These are phyloP conservation scores for Luidia sarsii DNA, from an alignment of 53 echinoderm and acorn worm genomes.

Conservation along the genomic window DNA sequence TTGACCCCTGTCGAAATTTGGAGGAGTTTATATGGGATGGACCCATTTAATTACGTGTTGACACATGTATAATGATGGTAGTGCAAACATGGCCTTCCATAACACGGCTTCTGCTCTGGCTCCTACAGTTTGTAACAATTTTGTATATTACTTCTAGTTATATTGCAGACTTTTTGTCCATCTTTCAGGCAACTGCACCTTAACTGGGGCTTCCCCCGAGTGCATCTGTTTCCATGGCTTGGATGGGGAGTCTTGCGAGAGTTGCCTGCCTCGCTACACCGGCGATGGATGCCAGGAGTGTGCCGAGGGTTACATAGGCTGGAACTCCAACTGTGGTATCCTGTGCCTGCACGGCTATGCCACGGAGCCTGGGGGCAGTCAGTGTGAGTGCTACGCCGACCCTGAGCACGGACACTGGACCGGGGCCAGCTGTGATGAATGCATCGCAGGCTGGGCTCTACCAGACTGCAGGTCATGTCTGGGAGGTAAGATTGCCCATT, in stretches of 20 bases:
- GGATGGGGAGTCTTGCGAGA: conserved; percentile 74
- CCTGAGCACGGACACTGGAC: conserved; percentile 82
- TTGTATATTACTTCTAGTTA: no score
- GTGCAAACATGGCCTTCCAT: no score
- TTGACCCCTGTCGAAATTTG: no score
- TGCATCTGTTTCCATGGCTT: conserved; percentile 85
- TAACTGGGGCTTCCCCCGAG: conserved; percentile 65
- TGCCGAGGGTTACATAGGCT: conserved; percentile 81
- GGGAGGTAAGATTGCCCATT: conserved; percentile 48
- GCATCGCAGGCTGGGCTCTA: conserved; percentile 70
- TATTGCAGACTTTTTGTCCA: no score
- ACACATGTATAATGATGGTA: no score
- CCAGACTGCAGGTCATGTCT: conserved; percentile 73
- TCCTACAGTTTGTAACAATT: no score
- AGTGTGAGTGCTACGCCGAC: conserved; percentile 79
- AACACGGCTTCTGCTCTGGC: no score
- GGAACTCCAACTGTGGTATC: conserved; percentile 79
- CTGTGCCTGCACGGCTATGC: conserved; percentile 78
- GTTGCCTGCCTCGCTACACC: conserved; percentile 68
- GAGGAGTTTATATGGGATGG: no score
- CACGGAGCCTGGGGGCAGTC: conserved; percentile 75
- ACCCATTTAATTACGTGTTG: no score
- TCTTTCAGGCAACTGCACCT: conserved; percentile 80
- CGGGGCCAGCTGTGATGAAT: conserved; percentile 82
- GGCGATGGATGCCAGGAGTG: conserved; percentile 74